phyloP scores from a whole-genome alignment of 2,888 invertebrate genomes.

The Oxytorus armatus region DNA sequence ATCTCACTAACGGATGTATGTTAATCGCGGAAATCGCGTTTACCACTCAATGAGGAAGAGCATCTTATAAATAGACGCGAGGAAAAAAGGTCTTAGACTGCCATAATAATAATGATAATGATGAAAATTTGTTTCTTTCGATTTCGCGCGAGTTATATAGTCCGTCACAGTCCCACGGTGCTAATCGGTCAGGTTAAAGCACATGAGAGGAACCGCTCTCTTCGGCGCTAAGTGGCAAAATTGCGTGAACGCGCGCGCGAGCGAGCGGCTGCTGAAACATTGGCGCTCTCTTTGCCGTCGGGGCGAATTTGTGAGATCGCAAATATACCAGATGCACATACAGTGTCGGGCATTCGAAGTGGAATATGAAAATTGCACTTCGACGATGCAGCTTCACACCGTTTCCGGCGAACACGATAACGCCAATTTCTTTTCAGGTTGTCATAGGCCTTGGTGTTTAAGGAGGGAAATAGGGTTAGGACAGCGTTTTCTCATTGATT shows the following conservation, averaged over 20 bases:
- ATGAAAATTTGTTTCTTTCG: no score
- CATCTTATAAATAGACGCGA: slow-evolving; percentile 4
- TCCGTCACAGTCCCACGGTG: slow-evolving; percentile 38
- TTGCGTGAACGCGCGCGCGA: no score
- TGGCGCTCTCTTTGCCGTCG: slow-evolving; percentile 36
- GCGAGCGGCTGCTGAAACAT: slow-evolving; percentile 48
- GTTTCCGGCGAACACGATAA: no score
- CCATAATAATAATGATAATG: background rate
- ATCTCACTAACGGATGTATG: slow-evolving; percentile 39
- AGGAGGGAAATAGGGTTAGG: no score
- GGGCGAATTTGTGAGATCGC: slow-evolving; percentile 53
- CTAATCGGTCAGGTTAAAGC: slow-evolving; percentile 54
- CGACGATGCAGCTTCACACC: no score
- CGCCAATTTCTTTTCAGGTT: no score
- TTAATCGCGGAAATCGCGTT: slow-evolving; percentile 45
- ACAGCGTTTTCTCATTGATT: no score
- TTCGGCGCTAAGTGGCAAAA: slow-evolving; percentile 65
- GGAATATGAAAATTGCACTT: no score
- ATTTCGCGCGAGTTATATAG: no score
- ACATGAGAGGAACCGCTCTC: slow-evolving; percentile 31
- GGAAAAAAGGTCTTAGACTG: slow-evolving; percentile 17
- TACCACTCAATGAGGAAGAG: slow-evolving; percentile 35
- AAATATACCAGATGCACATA: slow-evolving; percentile 15
- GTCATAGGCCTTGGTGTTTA: no score
- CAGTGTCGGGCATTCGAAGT: slow-evolving; percentile 12